Evolutionary conservation across 2,888 invertebrate genomes (phyloP), one percentile per base, ranked within the genome.

Genomic region (Ormyrus labotus): DNA sequence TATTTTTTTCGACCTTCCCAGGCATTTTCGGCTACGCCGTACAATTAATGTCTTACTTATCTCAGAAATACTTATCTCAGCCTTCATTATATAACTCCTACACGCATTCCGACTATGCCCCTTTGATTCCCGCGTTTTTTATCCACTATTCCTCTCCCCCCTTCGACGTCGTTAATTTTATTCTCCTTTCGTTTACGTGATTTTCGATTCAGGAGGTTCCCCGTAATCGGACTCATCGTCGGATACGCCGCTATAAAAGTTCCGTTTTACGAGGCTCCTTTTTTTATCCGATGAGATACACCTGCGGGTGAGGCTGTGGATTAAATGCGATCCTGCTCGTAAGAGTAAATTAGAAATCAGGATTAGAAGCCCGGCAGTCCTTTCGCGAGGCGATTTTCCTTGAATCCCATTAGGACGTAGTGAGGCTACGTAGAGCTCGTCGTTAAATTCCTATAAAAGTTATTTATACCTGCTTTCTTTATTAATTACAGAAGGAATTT

Each of bases 161-260:
- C 64, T 11, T 69, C 34, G 34, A 57, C 58, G 58, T 64, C n/a
- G 65, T 71, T 72, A 61, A 70, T 75, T 75, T 70, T 71, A 75
- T 80, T 70, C 80, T 75, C 75, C 70, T 70, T 70, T 75, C 74
- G 19, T 75, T 75, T 53, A 65, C 65, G 68, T 80, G 80, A 80
- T 80, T 80, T 76, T 76, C 80, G 71, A 72, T 76, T 79, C 69
- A 61, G 69, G 48, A 64, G 74, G 64, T 79, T 80, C 80, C 72
- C 19, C 76, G 80, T 80, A 80, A 80, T 80, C 80, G 76, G 76
- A 67, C 70, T 72, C 78, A 68, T 73, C 78, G 69, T 75, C 75
- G 61, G 75, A 74, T 71, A 71, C 63, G 76, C 80, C 76, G 76
- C 72, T 57, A 72, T 80, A 80, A 80, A 80, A 80, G 80, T 80